phyloP scores from a whole-genome alignment of 2,888 invertebrate genomes.

The Campoletis raptor region DNA sequence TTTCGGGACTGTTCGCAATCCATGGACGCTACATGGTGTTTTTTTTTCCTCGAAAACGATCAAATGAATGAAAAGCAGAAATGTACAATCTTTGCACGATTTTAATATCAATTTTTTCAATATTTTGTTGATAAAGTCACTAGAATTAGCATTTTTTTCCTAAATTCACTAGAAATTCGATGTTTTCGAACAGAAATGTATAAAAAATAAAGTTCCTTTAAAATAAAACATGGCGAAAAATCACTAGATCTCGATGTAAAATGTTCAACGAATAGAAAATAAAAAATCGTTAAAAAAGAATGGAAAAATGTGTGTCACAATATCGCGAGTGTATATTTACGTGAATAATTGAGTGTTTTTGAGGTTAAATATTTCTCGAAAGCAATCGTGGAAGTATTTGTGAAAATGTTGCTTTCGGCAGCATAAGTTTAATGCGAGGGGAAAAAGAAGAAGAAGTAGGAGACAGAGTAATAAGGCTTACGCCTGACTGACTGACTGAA shows the following conservation, averaged over 20 bases:
- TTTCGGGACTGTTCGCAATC: neutral
- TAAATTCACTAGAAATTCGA: too few species aligned
- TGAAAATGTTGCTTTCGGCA: slow-evolving; percentile 15
- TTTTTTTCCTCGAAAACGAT: neutral
- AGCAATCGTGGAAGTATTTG: neutral
- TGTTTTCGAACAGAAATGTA: too few species aligned
- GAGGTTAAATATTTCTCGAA: neutral
- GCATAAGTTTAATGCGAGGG: neutral
- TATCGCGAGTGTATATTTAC: neutral
- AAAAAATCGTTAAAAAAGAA: neutral
- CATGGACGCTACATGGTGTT: neutral
- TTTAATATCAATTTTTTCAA: too few species aligned
- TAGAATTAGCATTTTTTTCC: too few species aligned
- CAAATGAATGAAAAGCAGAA: too few species aligned
- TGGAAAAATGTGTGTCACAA: neutral
- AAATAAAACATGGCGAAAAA: too few species aligned
- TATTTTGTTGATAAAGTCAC: too few species aligned
- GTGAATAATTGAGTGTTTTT: neutral
- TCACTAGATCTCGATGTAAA: neutral
- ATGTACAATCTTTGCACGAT: too few species aligned
- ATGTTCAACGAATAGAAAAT: neutral
- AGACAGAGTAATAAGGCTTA: slow-evolving; percentile 52
- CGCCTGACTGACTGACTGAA: slow-evolving; percentile 66
- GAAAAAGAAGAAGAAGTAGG: too few species aligned
- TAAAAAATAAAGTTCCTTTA: too few species aligned